Base-by-base conservation (phyloP, 2,888 invertebrate genomes). In the Andrena camellia region DNA sequence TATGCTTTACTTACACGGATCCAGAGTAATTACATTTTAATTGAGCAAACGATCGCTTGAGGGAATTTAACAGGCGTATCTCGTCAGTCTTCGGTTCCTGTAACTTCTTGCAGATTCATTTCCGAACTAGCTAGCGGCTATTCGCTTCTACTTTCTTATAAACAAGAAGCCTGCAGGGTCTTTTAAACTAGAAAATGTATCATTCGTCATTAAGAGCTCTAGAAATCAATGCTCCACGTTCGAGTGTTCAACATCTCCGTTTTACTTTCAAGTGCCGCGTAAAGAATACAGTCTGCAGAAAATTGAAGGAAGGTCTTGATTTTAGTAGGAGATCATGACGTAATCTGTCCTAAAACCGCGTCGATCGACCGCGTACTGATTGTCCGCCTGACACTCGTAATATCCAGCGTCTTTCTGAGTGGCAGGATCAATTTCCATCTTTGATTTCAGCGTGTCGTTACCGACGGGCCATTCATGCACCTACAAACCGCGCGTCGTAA, bases 351-450 rank as follows among this genome's bases (percentile, higher is more conserved):
- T 94, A 90, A 97, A 97, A 69, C 96, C 96, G 85, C 96, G 94
- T 82, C 95, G 95, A 92, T 97, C 96, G 63, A 96, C 96, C 4
- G 96, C 95, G 90, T 96, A 96, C 92, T 96, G 96, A 93, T 97
- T 97, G 89, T 96, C 96, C 0, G 96, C 96, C 90, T 96, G 96
- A 88, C 97, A 97, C 92, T 96, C 96, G 92, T 96, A 97, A 89
- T 96, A 96, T 13, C 96, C 96, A 2, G 96, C 96, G 92, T 97
- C 96, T 93, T 96, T 96, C 92, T 96, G 96, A 6, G 96, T 96
- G 0, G 96, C 96, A 17, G 97, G 96, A 92, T 96, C 96, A 60
- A 97, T 97, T 94, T 97, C 96, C 96, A 97, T 96, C 94, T 96
- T 97, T 63, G 96, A 96, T 91, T 96, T 96, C 87, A 96, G 95